Percentiles rank a stretch among this genome's conserved stretches.
These are phyloP conservation scores for Spondyliosoma cantharus DNA, from an alignment of 2,797 vertebrate species.

Conservation along the genomic window DNA sequence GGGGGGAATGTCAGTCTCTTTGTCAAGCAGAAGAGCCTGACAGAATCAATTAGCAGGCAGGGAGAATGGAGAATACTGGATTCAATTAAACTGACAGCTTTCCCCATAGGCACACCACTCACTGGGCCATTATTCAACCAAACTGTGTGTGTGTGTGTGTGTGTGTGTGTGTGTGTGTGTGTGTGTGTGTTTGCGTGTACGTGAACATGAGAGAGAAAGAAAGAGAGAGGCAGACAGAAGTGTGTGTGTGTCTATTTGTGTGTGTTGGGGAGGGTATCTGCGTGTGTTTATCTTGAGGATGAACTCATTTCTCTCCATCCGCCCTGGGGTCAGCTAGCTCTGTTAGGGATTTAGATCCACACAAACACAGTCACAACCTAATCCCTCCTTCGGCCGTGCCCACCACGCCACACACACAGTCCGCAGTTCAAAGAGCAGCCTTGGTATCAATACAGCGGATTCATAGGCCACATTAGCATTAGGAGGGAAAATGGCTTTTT, in stretches of 20 bases:
- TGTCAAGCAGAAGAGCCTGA: conserved; percentile 82
- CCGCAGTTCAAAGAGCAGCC: conserved; percentile 54
- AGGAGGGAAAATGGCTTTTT: conserved; percentile 44
- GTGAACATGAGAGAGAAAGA: background rate
- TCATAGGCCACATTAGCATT: conserved; percentile 48
- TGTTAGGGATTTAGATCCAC: conserved; percentile 70
- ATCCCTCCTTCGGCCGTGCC: conserved; percentile 60
- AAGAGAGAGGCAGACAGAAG: conserved; percentile 3
- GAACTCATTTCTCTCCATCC: conserved; percentile 69
- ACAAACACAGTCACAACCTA: conserved; percentile 64
- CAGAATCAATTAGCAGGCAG: conserved; percentile 83
- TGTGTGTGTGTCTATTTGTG: conserved; percentile 2
- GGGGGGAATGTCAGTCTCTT: conserved; percentile 80
- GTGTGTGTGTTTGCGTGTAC: conserved; percentile 49
- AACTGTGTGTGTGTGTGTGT: conserved; percentile 46
- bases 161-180: conserved; percentile 2
- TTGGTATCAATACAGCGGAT: conserved; percentile 47
- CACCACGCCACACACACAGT: conserved; percentile 39
- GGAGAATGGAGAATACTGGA: conserved; percentile 80
- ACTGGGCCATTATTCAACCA: conserved; percentile 79
- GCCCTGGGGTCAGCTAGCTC: conserved; percentile 66
- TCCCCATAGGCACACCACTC: conserved; percentile 78
- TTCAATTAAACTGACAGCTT: conserved; percentile 85
- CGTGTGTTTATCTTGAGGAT: conserved; percentile 71
- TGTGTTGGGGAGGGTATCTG: conserved; percentile 15